A percentile compares a stretch with the other conserved stretches of the same genome.
phyloP scores from a whole-genome alignment of 2,888 invertebrate genomes.

The Gymnosoma rotundatum region DNA sequence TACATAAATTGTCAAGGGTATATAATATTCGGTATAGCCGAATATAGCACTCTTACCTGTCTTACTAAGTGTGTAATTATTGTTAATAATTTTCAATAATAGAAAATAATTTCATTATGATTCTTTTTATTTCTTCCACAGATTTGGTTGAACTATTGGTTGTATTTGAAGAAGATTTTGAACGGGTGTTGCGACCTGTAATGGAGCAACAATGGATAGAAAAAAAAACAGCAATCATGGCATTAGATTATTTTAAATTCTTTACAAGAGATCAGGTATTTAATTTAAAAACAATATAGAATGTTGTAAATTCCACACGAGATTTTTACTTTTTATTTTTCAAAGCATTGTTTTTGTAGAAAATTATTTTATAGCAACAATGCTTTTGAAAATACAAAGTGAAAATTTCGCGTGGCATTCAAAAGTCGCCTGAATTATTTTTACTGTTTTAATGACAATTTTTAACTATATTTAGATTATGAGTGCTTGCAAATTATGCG shows the following conservation, averaged over 20 bases:
- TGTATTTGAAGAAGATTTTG: constrained; percentile 84
- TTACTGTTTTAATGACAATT: not conserved
- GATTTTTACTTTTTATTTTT: too few species aligned
- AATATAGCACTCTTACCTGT: too few species aligned
- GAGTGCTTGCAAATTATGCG: constrained; percentile 75
- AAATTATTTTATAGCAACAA: too few species aligned
- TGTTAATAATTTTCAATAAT: not conserved
- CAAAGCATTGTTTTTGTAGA: too few species aligned
- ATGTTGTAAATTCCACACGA: too few species aligned
- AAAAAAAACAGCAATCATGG: constrained; percentile 75
- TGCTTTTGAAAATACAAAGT: too few species aligned
- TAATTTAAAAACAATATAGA: not conserved
- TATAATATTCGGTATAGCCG: too few species aligned
- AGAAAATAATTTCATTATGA: not conserved
- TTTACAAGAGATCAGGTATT: constrained; percentile 77
- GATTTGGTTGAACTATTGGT: constrained; percentile 86
- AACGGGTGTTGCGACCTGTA: constrained; percentile 73
- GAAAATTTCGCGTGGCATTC: too few species aligned
- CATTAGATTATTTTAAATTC: constrained; percentile 79
- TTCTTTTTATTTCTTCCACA: constrained; percentile 73
- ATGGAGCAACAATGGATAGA: constrained; percentile 79
- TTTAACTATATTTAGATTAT: constrained; percentile 70
- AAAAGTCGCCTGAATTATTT: too few species aligned
- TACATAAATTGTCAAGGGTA: too few species aligned
- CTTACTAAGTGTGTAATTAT: not conserved